These are phyloP conservation scores for Helogale parvula DNA, from an alignment of 2,113 vertebrate species.

Conservation along the genomic window DNA sequence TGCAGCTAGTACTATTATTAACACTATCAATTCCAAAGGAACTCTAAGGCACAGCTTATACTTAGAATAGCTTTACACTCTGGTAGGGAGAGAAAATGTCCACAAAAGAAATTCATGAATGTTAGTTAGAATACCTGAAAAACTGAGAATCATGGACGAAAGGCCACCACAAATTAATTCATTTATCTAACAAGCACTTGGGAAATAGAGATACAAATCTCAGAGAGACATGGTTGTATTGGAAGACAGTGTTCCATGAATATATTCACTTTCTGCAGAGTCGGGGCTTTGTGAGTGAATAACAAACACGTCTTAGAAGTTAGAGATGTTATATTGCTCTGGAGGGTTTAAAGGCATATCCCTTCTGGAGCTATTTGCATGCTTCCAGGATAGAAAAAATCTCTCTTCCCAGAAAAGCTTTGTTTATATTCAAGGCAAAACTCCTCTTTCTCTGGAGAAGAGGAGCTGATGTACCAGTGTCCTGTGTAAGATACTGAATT, in stretches of 20 bases:
- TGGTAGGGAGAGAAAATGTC: background rate
- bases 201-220: background rate
- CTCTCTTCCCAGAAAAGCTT: background rate
- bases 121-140: background rate
- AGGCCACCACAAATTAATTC: background rate
- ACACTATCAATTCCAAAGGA: background rate
- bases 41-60: background rate
- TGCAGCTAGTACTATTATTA: background rate
- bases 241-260: background rate
- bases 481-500: background rate
- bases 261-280: background rate
- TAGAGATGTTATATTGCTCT: background rate
- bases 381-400: background rate
- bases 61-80: background rate
- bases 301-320: background rate
- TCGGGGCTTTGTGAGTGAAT: background rate
- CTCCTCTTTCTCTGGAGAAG: background rate
- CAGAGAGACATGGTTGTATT: background rate
- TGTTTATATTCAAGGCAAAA: background rate
- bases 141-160: background rate
- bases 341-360: background rate
- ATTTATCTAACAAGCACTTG: background rate
- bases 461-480: background rate
- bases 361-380: background rate
- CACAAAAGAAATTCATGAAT: background rate